Percentiles rank a stretch among this genome's conserved stretches.
phyloP scores from a whole-genome alignment of 2,797 vertebrate species.

The Decapterus maruadsi region DNA sequence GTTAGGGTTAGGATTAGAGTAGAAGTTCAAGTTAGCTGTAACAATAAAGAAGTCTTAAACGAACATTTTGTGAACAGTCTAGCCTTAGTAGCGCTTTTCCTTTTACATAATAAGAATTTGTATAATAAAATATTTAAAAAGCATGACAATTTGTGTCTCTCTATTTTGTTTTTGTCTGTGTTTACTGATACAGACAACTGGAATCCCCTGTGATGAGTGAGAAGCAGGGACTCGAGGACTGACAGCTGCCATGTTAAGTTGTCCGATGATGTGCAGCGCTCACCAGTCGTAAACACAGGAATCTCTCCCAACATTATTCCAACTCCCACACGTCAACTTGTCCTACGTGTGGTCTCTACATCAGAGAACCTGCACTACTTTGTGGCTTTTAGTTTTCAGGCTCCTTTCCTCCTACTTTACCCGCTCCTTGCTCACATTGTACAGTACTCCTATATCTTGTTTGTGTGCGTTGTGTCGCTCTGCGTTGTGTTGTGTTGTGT shows the following conservation, averaged over 20 bases:
- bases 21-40: no score
- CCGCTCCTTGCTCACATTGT: constrained; percentile 1
- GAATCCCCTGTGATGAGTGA: background rate
- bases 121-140: no score
- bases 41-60: background rate
- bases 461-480: background rate
- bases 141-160: background rate
- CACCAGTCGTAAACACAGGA: background rate
- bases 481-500: constrained; percentile 25
- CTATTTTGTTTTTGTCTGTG: background rate
- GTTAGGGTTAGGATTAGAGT: no score
- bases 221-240: background rate
- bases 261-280: background rate
- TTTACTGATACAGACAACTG: background rate
- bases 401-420: background rate
- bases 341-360: no score
- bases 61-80: background rate
- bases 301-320: background rate
- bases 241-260: background rate
- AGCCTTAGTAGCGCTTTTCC: no score
- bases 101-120: no score
- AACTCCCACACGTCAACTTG: background rate
- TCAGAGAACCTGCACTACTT: background rate
- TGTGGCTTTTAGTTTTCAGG: background rate
- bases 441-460: background rate